Conservation (phyloP, 2,888 invertebrate genomes). For the Dolichomitus sp. region DNA sequence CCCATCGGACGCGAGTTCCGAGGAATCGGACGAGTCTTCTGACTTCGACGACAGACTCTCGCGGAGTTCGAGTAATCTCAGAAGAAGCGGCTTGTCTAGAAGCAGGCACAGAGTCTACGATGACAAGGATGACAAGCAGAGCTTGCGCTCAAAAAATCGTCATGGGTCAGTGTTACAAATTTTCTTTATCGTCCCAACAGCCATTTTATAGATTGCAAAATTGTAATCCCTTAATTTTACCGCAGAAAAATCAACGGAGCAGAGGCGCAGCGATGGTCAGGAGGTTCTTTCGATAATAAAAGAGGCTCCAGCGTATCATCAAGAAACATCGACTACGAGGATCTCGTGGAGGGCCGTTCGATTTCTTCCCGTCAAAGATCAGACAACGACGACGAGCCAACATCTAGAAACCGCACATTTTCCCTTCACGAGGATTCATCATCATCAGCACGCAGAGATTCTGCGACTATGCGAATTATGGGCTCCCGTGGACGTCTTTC, state of each 20-base stretch:
- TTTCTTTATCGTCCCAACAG: neutral
- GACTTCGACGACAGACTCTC: conserved; percentile 87
- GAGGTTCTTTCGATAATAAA: conserved; percentile 70
- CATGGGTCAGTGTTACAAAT: conserved; percentile 76
- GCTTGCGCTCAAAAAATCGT: conserved; percentile 74
- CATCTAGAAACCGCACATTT: conserved; percentile 50
- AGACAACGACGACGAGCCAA: conserved; percentile 61
- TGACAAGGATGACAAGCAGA: conserved; percentile 75
- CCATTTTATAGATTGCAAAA: no score
- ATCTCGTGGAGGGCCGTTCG: conserved; percentile 68
- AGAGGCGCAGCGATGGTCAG: conserved; percentile 79
- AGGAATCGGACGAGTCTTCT: conserved; percentile 89
- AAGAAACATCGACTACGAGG: conserved; percentile 75
- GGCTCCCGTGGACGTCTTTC: conserved; percentile 43
- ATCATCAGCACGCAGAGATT: conserved; percentile 40
- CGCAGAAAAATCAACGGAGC: conserved; percentile 71
- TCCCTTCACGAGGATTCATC: conserved; percentile 70
- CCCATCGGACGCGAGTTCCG: conserved; percentile 84
- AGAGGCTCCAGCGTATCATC: conserved; percentile 72
- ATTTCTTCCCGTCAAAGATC: conserved; percentile 69
- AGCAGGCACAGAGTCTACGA: conserved; percentile 75
- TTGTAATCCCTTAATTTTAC: neutral
- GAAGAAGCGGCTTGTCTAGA: conserved; percentile 81
- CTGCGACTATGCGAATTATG: neutral
- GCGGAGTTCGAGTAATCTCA: conserved; percentile 78